phyloP scores from a whole-genome alignment of 2,888 invertebrate species.

The Callinectes sapidus region DNA sequence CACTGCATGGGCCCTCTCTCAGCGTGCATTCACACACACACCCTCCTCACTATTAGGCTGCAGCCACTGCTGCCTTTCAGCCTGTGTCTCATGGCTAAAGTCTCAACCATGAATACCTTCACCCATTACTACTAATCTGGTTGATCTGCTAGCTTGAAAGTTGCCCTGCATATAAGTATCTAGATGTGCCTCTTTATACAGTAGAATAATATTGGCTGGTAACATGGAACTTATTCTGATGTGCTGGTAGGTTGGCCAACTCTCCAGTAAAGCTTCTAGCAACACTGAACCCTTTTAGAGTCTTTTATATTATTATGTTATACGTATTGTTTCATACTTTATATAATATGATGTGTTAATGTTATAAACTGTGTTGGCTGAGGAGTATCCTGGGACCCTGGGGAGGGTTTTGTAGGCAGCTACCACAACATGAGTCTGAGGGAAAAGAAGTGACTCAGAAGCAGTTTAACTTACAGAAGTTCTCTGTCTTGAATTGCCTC shows the following conservation, averaged over 20 bases:
- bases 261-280: constrained; percentile 1
- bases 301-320: not conserved
- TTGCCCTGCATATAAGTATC: not conserved
- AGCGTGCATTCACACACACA: not conserved
- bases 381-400: constrained; percentile 25
- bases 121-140: constrained; percentile 5
- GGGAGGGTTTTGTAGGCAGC: constrained; percentile 62
- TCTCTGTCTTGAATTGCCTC: constrained; percentile 38
- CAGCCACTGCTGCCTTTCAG: not conserved
- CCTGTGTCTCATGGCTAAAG: not conserved
- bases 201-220: not conserved
- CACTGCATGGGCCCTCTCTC: not conserved
- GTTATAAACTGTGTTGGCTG: constrained; percentile 25
- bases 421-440: constrained; percentile 62
- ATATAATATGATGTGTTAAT: constrained; percentile 25
- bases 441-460: constrained; percentile 54
- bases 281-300: not conserved
- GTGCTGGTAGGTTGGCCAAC: constrained; percentile 15
- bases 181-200: not conserved
- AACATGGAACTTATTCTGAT: not conserved
- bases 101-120: not conserved
- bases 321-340: not conserved
- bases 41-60: not conserved
- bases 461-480: constrained; percentile 36
- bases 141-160: not conserved